Evolutionary conservation across 1,140 invertebrate genomes (phyloP), one percentile per base, ranked within the genome.

Genomic region (Diploscapter pachys): DNA sequence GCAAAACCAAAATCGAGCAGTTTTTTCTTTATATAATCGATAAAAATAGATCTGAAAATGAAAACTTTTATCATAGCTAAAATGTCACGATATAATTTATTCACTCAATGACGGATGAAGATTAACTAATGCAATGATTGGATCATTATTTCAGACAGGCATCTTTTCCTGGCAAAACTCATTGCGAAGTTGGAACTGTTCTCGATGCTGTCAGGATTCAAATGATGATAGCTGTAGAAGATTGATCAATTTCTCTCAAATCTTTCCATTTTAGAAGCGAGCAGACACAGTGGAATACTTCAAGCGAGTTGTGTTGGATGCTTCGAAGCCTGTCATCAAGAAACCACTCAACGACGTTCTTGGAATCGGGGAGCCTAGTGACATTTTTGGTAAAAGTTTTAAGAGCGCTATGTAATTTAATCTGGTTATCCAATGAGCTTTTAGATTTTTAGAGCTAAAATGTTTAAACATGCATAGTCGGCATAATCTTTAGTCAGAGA

Each of bases 241-340:
- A 52, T 8, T 53, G 3, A 11, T 57, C 48, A 74, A 5, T 55
- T 57, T 50, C 63, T 3, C 9, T 9, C 55, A 8, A 49, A 67
- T 53, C 51, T 50, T 59, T 4, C 6, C 4, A 3, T 75, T 76
- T 8, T 62, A 78, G 77, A 78, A 78, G 76, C 31, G 77, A 57
- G 77, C 77, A 13, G 77, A 78, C 52, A 78, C 77, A 6, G 77
- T 75, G 48, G 72, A 75, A 71, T 63, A 72, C 68, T 78, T 70
- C 54, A 69, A 76, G 50, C 61, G 71, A 50, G 54, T 79, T 5
- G 72, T 78, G 13, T 49, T 78, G 5, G 76, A 70, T 52, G 61
- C 68, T 2, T 67, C 63, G 54, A 78, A 78, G 53, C 77, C 77
- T 3, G 56, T 77, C 56, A 67, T 56, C 13, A 62, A 62, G 8